A percentile compares a stretch with the other conserved stretches of the same genome.
Evolutionary conservation across 1,140 invertebrate species (phyloP).

Genomic region (Pseudomyrmex sp.): DNA sequence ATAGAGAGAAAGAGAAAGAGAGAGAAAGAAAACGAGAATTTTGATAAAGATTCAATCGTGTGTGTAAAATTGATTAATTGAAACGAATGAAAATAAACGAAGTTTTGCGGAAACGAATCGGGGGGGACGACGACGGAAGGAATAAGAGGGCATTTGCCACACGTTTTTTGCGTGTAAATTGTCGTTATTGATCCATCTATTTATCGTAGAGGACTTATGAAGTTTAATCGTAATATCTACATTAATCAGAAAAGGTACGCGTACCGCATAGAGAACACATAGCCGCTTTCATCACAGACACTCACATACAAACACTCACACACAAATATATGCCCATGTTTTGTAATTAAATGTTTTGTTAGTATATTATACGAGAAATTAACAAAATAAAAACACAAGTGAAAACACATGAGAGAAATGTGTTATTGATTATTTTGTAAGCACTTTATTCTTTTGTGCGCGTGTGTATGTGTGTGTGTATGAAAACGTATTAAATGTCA

Average conservation of each 20-base stretch:
- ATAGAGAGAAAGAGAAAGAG: slow-evolving; percentile 27
- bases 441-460: slow-evolving; percentile 20
- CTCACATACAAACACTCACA: slow-evolving; percentile 64
- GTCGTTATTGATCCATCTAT: slow-evolving; percentile 79
- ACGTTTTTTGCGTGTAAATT: slow-evolving; percentile 76
- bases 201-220: slow-evolving; percentile 79
- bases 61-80: slow-evolving; percentile 45
- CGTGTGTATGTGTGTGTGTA: too few species aligned
- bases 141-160: slow-evolving; percentile 62
- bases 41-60: slow-evolving; percentile 47
- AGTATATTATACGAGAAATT: slow-evolving; percentile 82
- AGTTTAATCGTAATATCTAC: slow-evolving; percentile 80
- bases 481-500: too few species aligned
- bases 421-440: slow-evolving; percentile 19
- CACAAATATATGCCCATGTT: slow-evolving; percentile 73
- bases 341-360: slow-evolving; percentile 84
- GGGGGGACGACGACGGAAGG: slow-evolving; percentile 24
- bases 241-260: slow-evolving; percentile 74
- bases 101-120: slow-evolving; percentile 58
- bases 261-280: slow-evolving; percentile 71
- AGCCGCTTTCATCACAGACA: slow-evolving; percentile 74
- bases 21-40: slow-evolving; percentile 51
- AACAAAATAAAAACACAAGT: slow-evolving; percentile 81
- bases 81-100: slow-evolving; percentile 60
- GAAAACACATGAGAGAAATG: slow-evolving; percentile 65